A percentile compares a stretch with the other conserved stretches of the same genome.
Evolutionary conservation across 2,888 invertebrate genomes (phyloP).

Genomic region (Sympetrum striolatum): DNA sequence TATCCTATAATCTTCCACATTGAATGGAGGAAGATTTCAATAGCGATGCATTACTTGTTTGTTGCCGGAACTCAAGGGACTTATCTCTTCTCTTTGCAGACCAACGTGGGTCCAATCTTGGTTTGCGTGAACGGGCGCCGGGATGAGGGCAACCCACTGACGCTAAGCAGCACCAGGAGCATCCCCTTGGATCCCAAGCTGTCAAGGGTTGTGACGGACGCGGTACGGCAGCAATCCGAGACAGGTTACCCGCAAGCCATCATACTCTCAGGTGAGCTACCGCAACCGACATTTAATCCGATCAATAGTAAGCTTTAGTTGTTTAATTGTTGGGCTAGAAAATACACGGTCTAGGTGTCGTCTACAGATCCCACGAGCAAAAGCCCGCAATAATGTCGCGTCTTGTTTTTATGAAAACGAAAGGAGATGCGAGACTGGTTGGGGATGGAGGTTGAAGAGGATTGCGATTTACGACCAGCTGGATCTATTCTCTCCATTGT

Average conservation of each 20-base stretch:
- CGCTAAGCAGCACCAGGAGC: conserved; percentile 79
- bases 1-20: conserved; percentile 3
- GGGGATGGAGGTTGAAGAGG: too few species aligned
- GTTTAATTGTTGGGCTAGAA: not conserved
- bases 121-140: conserved; percentile 89
- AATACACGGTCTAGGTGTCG: not conserved
- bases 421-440: too few species aligned
- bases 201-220: conserved; percentile 87
- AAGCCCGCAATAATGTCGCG: not conserved
- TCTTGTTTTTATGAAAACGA: too few species aligned
- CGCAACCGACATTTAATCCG: not conserved
- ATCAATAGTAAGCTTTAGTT: not conserved
- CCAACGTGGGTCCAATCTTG: conserved; percentile 90
- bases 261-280: conserved; percentile 77
- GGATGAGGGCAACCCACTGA: conserved; percentile 86
- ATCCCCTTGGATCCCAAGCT: conserved; percentile 80
- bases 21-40: not conserved
- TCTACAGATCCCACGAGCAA: not conserved
- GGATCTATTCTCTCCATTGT: too few species aligned
- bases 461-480: too few species aligned
- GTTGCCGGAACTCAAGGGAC: not conserved
- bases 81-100: conserved; percentile 67
- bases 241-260: conserved; percentile 96
- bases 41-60: not conserved
- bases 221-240: conserved; percentile 91